Conservation (phyloP, 2,888 invertebrate species). For the Galeopsomyia nigrocyanea region DNA sequence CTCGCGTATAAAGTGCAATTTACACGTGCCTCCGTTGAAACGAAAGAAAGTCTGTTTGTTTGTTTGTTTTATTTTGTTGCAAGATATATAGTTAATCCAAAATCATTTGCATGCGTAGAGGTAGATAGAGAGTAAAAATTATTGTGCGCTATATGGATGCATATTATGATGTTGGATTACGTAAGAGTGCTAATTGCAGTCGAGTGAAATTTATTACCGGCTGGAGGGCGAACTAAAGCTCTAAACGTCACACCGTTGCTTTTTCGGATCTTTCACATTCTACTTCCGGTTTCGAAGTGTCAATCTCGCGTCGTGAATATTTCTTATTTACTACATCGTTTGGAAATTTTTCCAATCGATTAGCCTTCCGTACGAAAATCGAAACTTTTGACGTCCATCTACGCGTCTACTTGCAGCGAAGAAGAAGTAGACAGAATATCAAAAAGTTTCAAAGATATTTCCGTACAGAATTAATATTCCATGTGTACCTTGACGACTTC, state of each 20-base stretch:
- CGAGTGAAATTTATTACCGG: conserved; percentile 2
- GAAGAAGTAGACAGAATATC: not conserved
- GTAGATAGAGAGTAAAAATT: conserved; percentile 38
- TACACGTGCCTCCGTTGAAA: too few species aligned
- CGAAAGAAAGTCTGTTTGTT: not conserved
- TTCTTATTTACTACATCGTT: not conserved
- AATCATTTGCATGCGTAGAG: conserved; percentile 41
- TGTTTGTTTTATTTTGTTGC: not conserved
- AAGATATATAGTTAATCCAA: conserved; percentile 32
- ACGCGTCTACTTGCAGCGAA: too few species aligned
- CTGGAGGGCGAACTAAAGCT: conserved; percentile 18
- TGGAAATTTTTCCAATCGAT: conserved; percentile 12
- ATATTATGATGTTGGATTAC: conserved; percentile 40
- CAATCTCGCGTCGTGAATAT: not conserved
- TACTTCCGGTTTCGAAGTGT: not conserved
- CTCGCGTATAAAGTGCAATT: too few species aligned
- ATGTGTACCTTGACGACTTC: not conserved
- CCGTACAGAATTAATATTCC: not conserved
- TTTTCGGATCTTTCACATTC: conserved; percentile 11
- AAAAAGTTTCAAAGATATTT: too few species aligned
- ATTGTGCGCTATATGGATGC: conserved; percentile 25
- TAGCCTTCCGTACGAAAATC: not conserved
- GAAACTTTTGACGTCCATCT: too few species aligned
- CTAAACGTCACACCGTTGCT: conserved; percentile 18
- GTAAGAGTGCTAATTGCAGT: conserved; percentile 3